Conservation (phyloP, 2,888 invertebrate genomes). For the Zonitis immaculata region DNA sequence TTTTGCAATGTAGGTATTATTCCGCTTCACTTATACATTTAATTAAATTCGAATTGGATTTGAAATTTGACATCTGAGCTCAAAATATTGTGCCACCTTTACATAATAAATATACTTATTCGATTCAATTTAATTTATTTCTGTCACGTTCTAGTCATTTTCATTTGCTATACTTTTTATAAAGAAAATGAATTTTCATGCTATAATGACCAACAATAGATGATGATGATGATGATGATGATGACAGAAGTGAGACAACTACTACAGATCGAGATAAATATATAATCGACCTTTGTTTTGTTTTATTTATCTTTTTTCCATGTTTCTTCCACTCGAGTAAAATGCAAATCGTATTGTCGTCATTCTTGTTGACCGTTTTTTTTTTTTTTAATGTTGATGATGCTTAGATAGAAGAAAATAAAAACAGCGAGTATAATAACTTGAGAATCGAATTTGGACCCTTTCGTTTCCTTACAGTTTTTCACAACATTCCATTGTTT, state of each 20-base stretch:
- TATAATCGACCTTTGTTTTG: too few relatives aligned
- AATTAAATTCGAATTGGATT: neutral
- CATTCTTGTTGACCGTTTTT: neutral
- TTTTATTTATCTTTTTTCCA: too few relatives aligned
- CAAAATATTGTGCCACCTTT: neutral
- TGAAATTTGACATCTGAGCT: neutral
- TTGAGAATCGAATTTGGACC: neutral
- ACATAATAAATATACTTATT: too few relatives aligned
- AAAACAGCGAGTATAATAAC: neutral
- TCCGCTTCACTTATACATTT: neutral
- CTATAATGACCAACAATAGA: neutral
- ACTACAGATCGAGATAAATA: too few relatives aligned
- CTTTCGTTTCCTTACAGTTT: slow-evolving; percentile 9
- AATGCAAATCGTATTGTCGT: slow-evolving; percentile 10
- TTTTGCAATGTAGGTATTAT: neutral
- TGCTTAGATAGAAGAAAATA: too few relatives aligned
- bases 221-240: neutral
- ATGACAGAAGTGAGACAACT: neutral
- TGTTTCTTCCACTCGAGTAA: neutral
- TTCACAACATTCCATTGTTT: slow-evolving; percentile 28
- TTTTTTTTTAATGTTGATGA: neutral
- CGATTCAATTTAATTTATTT: neutral
- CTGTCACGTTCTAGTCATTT: neutral
- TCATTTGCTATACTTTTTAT: neutral
- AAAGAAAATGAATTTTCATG: neutral